Conservation (phyloP, 2,797 vertebrate genomes). For the Scolopax bukidnonensis region DNA sequence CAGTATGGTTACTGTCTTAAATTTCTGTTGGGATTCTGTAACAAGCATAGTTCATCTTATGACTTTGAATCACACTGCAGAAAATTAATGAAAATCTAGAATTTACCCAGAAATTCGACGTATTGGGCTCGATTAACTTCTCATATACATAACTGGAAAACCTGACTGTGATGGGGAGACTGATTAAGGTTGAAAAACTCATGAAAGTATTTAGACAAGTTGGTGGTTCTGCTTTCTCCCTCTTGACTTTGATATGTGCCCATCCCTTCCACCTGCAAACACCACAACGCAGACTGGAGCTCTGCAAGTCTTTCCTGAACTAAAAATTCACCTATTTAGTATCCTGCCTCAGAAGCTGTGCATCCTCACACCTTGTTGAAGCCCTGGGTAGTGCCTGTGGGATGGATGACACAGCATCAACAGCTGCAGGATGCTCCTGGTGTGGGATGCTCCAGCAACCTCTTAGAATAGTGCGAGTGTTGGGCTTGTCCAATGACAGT, state of each 20-base stretch:
- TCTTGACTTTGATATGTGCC: background rate
- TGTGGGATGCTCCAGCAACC: background rate
- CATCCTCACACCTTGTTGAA: background rate
- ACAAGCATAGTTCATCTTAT: background rate
- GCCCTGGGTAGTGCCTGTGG: background rate
- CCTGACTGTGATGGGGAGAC: background rate
- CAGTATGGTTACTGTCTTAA: background rate
- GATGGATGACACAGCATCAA: background rate
- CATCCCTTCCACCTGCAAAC: background rate
- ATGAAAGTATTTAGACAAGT: background rate
- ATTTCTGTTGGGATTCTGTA: background rate
- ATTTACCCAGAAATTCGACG: background rate
- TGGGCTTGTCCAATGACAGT: background rate
- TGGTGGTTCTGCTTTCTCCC: background rate
- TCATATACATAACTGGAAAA: background rate
- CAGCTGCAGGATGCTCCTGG: accelerated
- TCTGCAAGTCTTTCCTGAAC: background rate
- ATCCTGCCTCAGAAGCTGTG: background rate
- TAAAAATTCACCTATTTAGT: background rate
- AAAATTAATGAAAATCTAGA: background rate
- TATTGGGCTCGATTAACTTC: background rate
- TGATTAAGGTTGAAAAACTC: background rate
- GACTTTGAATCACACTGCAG: background rate
- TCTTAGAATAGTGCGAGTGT: background rate
- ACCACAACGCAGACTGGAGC: background rate